Evolutionary conservation across 2,888 invertebrate genomes (phyloP).

Genomic region (Ceraclea dissimilis): DNA sequence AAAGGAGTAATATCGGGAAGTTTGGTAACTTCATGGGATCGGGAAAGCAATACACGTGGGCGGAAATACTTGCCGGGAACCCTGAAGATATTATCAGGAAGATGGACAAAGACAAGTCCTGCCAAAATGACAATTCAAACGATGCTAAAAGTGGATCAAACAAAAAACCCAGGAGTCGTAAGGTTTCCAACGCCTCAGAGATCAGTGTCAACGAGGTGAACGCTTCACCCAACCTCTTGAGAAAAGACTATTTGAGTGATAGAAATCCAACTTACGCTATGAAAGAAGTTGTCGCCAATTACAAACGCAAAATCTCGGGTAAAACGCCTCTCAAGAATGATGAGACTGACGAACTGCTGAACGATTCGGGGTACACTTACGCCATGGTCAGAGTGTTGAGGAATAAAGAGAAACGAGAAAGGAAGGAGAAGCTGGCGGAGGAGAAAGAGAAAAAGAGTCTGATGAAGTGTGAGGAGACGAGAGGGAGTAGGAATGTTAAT

Average conservation of each 20-base stretch:
- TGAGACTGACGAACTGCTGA: constrained; percentile 20
- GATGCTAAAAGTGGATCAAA: constrained; percentile 35
- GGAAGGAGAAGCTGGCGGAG: constrained; percentile 36
- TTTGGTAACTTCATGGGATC: constrained; percentile 49
- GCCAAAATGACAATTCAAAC: constrained; percentile 29
- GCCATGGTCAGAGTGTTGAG: constrained; percentile 49
- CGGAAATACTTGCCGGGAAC: constrained; percentile 55
- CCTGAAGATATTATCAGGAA: constrained; percentile 56
- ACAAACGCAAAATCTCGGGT: constrained; percentile 46
- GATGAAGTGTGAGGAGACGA: not conserved
- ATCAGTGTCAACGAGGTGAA: constrained; percentile 31
- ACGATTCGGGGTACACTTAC: constrained; percentile 38
- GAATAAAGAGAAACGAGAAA: constrained; percentile 43
- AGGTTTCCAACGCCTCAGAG: constrained; percentile 40
- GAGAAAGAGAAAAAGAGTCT: constrained; percentile 29
- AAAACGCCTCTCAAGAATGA: constrained; percentile 28
- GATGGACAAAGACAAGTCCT: constrained; percentile 28
- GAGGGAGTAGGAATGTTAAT: not conserved
- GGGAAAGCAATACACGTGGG: constrained; percentile 56
- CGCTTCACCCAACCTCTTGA: constrained; percentile 36
- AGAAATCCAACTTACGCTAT: constrained; percentile 64
- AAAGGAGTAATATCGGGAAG: constrained; percentile 42
- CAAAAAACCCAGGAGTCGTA: constrained; percentile 42
- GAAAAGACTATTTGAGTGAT: constrained; percentile 43
- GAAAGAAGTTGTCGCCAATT: constrained; percentile 57